Percentiles rank a stretch among this genome's conserved stretches.
Conservation (phyloP, 2,797 vertebrate species). For the Benthosema pterotum region DNA sequence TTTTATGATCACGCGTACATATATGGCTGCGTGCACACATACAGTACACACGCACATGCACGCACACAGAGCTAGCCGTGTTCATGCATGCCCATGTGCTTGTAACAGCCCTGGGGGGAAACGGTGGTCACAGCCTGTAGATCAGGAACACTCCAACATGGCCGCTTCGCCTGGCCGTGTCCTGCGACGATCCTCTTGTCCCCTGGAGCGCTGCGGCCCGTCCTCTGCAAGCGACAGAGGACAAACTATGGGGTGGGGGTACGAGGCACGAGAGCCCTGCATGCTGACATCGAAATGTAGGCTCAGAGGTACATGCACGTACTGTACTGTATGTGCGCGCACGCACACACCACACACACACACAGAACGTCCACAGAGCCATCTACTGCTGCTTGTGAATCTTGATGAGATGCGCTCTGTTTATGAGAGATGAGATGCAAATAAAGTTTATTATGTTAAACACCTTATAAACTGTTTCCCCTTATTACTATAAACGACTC, state of each 20-base stretch:
- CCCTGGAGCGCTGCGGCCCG: slow-evolving; percentile 21
- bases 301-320: slow-evolving; percentile 10
- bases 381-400: not conserved
- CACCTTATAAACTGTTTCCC: not conserved
- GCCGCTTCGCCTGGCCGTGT: slow-evolving; percentile 21
- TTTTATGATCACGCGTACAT: no score
- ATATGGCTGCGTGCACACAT: no score
- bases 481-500: slow-evolving; percentile 13
- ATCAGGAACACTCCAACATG: slow-evolving; percentile 52
- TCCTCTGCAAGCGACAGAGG: no score
- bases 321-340: not conserved
- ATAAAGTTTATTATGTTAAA: no score
- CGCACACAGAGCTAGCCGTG: not conserved
- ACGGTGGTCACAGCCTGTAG: slow-evolving; percentile 48
- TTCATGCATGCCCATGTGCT: slow-evolving; percentile 10
- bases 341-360: not conserved
- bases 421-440: no score
- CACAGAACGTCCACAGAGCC: slow-evolving; percentile 35
- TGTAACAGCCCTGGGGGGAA: slow-evolving; percentile 42
- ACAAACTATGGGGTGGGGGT: slow-evolving; percentile 50
- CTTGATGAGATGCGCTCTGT: no score
- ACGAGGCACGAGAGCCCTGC: slow-evolving; percentile 30
- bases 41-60: no score
- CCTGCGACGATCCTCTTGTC: slow-evolving; percentile 36
- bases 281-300: slow-evolving; percentile 16